Evolutionary conservation across 2,888 invertebrate species (phyloP), one percentile per base, ranked within the genome.

Genomic region (Hirtodrosophila duncani): DNA sequence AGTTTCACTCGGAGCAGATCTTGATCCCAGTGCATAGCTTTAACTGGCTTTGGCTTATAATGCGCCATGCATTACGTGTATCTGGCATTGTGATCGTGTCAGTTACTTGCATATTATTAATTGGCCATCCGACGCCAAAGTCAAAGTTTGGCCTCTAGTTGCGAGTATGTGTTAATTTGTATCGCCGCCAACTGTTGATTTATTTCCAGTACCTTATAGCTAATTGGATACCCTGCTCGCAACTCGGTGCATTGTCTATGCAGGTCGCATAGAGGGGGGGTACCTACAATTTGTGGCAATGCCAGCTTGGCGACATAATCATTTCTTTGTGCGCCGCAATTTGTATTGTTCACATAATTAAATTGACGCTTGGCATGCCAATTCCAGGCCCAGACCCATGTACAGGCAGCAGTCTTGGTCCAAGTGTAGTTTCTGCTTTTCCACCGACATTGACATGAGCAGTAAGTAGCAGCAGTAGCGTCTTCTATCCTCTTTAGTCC

Each of bases 321-420:
- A 78, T 81, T 75, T 66, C 60, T 63, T 71, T 63, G 52, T 30
- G 39, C 29, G 33, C 48, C 39, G 59, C 81, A 77, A 77, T 77
- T 77, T 77, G 77, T 77, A 77, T 78, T 78, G 81, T 75, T 81
- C 75, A 70, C 77, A 79, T 77, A 77, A 77, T 77, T 77, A 77
- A 77, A 77, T 77, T 81, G 77, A 78, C 77, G 77, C 81, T 77
- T 78, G 68, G 66, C 75, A 77, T 77, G 70, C 75, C 79, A 33
- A 33, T 36, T 26, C 41, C 30, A 46, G 42, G 6, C 16, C 30
- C 39, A 26, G 29, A 26, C 20, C 30, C 17, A n/a, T 37, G 8
- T 48, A 36, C 38, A 10, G 17, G 3, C 16, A 3, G 16, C 31
- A 23, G 23, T 3, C 29, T n/a, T n/a, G n/a, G n/a, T n/a, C 3